Percentiles rank a stretch among this genome's conserved stretches.
These are phyloP conservation scores for Myxocyprinus asiaticus DNA, from an alignment of 2,113 vertebrate species.

Conservation along the genomic window DNA sequence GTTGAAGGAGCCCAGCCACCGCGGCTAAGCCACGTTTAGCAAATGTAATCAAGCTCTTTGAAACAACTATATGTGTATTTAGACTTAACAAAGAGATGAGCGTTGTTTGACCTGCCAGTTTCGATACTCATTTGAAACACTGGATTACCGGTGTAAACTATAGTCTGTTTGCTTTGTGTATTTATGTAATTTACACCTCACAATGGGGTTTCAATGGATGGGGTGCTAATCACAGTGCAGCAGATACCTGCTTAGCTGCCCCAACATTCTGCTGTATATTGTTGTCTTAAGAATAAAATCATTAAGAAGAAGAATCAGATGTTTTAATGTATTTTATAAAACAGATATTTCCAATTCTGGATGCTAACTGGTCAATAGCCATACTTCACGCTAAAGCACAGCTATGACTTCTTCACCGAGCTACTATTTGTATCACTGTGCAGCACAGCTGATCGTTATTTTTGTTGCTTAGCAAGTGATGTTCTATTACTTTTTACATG, in stretches of 20 bases:
- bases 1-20: slow-evolving; percentile 63
- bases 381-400: too few relatives aligned
- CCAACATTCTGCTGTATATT: too few relatives aligned
- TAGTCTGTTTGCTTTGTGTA: slow-evolving; percentile 28
- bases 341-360: too few relatives aligned
- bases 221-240: not conserved
- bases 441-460: too few relatives aligned
- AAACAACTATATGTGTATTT: slow-evolving; percentile 64
- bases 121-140: slow-evolving; percentile 59
- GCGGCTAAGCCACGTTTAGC: slow-evolving; percentile 75
- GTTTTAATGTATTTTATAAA: too few relatives aligned
- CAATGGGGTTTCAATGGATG: slow-evolving; percentile 7
- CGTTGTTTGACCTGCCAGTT: slow-evolving; percentile 58
- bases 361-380: too few relatives aligned
- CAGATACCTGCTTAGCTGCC: not conserved
- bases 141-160: slow-evolving; percentile 71
- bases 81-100: slow-evolving; percentile 26
- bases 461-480: too few relatives aligned
- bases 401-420: too few relatives aligned
- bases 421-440: too few relatives aligned
- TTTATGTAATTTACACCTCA: slow-evolving; percentile 56
- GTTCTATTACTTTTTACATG: too few relatives aligned
- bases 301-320: too few relatives aligned
- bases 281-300: too few relatives aligned
- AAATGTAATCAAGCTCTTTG: slow-evolving; percentile 70